Percentiles rank a stretch among this genome's conserved stretches.
Conservation (phyloP, 2,797 vertebrate species). For the Sphenodon punctatus region DNA sequence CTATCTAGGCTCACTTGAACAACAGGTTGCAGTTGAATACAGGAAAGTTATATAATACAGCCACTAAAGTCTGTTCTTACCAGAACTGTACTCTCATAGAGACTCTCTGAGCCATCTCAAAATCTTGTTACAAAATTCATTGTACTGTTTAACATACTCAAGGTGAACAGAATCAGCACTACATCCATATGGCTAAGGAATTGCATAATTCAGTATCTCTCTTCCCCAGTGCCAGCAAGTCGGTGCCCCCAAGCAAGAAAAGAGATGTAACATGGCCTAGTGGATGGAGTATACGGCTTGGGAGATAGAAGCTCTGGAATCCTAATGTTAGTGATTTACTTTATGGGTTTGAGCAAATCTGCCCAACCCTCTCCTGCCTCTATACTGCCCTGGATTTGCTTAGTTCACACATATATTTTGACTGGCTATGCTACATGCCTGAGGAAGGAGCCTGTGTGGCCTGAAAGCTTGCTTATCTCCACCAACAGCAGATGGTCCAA, state of each 20-base stretch:
- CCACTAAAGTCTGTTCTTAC: constrained; percentile 40
- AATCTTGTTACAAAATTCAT: constrained; percentile 56
- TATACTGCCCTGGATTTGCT: no score
- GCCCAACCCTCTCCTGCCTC: no score
- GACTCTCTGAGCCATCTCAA: constrained; percentile 39
- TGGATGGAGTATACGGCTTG: neutral
- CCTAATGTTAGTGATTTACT: neutral
- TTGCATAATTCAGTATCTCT: constrained; percentile 28
- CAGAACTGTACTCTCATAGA: constrained; percentile 30
- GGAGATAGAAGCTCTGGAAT: neutral
- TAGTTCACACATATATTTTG: no score
- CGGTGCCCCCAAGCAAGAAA: constrained; percentile 40
- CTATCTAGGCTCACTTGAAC: neutral
- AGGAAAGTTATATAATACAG: neutral
- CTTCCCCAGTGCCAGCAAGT: constrained; percentile 30
- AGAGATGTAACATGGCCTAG: neutral
- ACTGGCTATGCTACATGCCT: no score
- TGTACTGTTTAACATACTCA: constrained; percentile 47
- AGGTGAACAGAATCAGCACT: constrained; percentile 50
- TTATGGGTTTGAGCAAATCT: no score
- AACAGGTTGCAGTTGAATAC: neutral
- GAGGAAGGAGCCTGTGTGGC: no score
- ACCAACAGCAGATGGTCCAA: no score
- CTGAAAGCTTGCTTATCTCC: no score
- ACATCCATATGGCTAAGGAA: constrained; percentile 63